Percentiles rank a stretch among this genome's conserved stretches.
Conservation (phyloP, 2,888 invertebrate species). For the Hesperia comma region DNA sequence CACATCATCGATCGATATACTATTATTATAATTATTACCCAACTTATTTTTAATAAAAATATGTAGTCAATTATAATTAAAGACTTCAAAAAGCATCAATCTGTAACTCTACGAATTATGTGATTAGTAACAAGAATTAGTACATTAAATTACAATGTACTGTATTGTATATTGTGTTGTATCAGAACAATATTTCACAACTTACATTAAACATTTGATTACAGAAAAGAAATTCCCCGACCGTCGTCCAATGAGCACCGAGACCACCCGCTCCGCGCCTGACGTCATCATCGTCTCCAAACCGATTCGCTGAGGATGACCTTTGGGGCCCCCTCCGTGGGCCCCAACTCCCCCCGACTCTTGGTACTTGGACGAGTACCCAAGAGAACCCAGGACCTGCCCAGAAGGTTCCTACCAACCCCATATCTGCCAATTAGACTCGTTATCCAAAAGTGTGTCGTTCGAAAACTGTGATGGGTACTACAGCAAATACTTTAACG, state of each 20-base stretch:
- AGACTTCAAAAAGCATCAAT: too few species aligned
- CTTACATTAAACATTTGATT: too few species aligned
- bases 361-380: conserved; percentile 54
- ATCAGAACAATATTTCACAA: too few species aligned
- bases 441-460: conserved; percentile 63
- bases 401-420: conserved; percentile 69
- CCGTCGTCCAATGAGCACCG: conserved; percentile 89
- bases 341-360: conserved; percentile 72
- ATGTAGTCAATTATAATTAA: too few species aligned
- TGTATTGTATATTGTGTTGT: too few species aligned
- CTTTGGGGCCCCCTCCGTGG: conserved; percentile 78
- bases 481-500: conserved; percentile 72
- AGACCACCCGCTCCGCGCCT: conserved; percentile 94
- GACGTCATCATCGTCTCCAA: conserved; percentile 91
- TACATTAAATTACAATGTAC: too few species aligned
- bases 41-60: too few species aligned
- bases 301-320: conserved; percentile 82
- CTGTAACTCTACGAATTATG: too few species aligned
- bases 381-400: conserved; percentile 60
- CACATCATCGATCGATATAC: too few species aligned
- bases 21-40: too few species aligned
- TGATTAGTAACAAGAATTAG: too few species aligned
- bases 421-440: conserved; percentile 54
- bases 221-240: conserved; percentile 75
- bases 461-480: conserved; percentile 70